A percentile compares a stretch with the other conserved stretches of the same genome.
Conservation (phyloP, 2,113 vertebrate species). For the Ammospiza caudacuta region DNA sequence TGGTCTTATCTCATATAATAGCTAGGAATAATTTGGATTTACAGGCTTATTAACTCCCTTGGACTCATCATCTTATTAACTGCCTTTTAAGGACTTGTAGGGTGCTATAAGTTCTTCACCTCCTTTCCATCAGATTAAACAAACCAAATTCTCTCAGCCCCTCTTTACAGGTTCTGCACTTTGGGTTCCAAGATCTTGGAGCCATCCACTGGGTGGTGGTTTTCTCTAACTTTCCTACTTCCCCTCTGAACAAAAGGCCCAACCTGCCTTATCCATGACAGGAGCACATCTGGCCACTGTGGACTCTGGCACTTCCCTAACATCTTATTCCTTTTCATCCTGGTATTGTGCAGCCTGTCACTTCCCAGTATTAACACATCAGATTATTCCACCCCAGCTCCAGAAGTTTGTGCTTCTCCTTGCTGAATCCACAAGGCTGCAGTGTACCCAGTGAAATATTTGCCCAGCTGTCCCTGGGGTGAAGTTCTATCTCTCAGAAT, state of each 20-base stretch:
- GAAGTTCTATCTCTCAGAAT: not conserved
- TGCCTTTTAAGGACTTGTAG: not conserved
- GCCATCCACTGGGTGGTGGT: not conserved
- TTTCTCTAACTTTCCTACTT: not conserved
- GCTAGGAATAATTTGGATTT: not conserved
- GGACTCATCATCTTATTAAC: not conserved
- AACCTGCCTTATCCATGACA: not conserved
- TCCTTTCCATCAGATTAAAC: not conserved
- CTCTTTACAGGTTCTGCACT: not conserved
- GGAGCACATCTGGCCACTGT: not conserved
- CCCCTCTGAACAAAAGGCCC: not conserved
- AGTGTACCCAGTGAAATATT: not conserved
- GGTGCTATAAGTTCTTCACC: not conserved
- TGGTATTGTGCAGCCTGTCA: not conserved
- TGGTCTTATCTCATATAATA: not conserved
- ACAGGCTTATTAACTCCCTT: not conserved
- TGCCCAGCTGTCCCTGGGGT: not conserved
- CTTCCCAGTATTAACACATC: not conserved
- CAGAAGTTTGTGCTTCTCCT: not conserved
- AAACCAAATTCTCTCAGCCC: not conserved
- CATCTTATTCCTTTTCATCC: not conserved
- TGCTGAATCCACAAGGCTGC: not conserved
- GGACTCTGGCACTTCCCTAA: not conserved
- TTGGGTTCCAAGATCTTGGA: not conserved
- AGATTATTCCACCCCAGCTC: not conserved